Evolutionary conservation across 2,113 vertebrate species (phyloP), one percentile per base, ranked within the genome.

Genomic region (Urocynchramus pylzowi): DNA sequence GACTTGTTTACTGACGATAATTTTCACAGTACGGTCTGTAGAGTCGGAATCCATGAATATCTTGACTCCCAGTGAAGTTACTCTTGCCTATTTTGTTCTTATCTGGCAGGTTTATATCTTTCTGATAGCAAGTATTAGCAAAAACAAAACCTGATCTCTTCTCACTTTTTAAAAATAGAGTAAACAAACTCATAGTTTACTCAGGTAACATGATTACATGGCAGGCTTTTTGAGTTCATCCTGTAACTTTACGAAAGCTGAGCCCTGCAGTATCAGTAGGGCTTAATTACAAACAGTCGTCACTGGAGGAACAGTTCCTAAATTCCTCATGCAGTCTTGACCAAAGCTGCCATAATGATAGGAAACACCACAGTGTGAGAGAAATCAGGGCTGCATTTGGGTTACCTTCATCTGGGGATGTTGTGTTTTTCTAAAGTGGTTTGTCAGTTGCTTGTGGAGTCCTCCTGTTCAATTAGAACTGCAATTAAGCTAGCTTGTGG

Each of bases 121-220:
- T 89, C 84, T 78, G 57, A 70, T 95, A 89, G 80, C 68, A 76
- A 70, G 75, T 92, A 35, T 78, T 64, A 84, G 74, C 71, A 89
- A 90, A 91, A 91, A 16, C 70, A 91, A 76, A 92, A 79, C 56
- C 39, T 92, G 59, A 91, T 95, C 92, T 96, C 88, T 41, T 71
- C 71, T 85, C 87, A 20, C 68, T 74, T 94, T 80, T 94, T 95
- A 95, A 94, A 89, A 64, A 64, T 83, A 85, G 83, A 84, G 68
- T 60, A 73, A 87, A 95, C 74, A 83, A 74, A 65, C 50, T 70
- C 74, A 54, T 87, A 68, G 69, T 90, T 90, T 64, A 54, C 81
- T 95, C 87, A 85, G 3, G 68, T 94, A 89, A 76, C 45, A 61
- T 16, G 73, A 73, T 88, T 52, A n/a, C n/a, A 17, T 73, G 37